Conservation (phyloP, 2,888 invertebrate genomes). For the Lycia hirtaria region DNA sequence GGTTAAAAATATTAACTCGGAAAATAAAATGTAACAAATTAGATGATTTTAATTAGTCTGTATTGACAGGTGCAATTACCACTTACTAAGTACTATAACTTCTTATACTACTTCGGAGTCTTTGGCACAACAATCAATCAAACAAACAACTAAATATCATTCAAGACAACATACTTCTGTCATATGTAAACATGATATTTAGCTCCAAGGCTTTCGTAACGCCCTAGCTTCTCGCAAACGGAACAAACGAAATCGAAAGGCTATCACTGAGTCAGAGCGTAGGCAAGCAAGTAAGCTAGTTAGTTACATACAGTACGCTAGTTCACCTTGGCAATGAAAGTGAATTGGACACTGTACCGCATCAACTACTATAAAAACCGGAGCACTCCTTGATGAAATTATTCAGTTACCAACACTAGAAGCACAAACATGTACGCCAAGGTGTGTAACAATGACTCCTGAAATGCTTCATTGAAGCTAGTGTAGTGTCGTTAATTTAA, state of each 20-base stretch:
- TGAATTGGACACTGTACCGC: slow-evolving; percentile 68
- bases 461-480: slow-evolving; percentile 9
- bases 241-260: slow-evolving; percentile 80
- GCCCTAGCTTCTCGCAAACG: slow-evolving; percentile 61
- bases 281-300: slow-evolving; percentile 57
- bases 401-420: slow-evolving; percentile 82
- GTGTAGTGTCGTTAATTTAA: slow-evolving; percentile 4
- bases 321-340: slow-evolving; percentile 84
- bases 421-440: slow-evolving; percentile 83
- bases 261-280: slow-evolving; percentile 76
- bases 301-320: slow-evolving; percentile 52
- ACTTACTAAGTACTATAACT: too few relatives aligned
- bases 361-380: slow-evolving; percentile 78
- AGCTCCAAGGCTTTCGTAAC: slow-evolving; percentile 60
- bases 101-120: neutral
- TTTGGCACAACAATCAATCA: slow-evolving; percentile 2
- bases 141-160: slow-evolving; percentile 1
- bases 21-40: too few relatives aligned
- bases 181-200: slow-evolving; percentile 46
- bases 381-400: slow-evolving; percentile 73
- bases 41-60: too few relatives aligned
- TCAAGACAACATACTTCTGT: slow-evolving; percentile 20
- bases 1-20: too few relatives aligned
- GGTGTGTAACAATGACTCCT: slow-evolving; percentile 61
- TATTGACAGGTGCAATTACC: too few relatives aligned